Percentiles rank a stretch among this genome's conserved stretches.
phyloP scores from a whole-genome alignment of 2,888 invertebrate genomes.

The Limenitis camilla region DNA sequence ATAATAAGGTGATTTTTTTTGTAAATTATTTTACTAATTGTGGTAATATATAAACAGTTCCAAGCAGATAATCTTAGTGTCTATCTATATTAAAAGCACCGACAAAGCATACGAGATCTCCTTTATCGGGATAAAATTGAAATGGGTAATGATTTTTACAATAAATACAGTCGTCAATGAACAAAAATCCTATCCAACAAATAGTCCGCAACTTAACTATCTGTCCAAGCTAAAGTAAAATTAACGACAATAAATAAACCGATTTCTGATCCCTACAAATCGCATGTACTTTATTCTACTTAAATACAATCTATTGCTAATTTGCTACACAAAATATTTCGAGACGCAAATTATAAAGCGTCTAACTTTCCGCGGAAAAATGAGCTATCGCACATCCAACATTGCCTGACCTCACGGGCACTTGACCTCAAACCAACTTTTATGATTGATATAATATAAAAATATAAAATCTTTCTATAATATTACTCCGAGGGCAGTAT shows the following conservation, averaged over 20 bases:
- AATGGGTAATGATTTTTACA: background rate
- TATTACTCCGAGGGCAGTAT: background rate
- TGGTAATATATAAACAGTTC: background rate
- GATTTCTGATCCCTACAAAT: conserved; percentile 3
- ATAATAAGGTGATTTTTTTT: background rate
- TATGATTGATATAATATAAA: background rate
- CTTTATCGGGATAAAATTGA: too few relatives aligned
- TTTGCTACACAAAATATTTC: conserved; percentile 2
- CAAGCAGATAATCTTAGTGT: conserved; percentile 41
- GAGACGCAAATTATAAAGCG: conserved; percentile 5
- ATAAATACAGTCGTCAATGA: conserved; percentile 13
- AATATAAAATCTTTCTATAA: conserved; percentile 1
- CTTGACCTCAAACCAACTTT: background rate
- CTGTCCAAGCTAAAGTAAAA: conserved; percentile 13
- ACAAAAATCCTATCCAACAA: conserved; percentile 8
- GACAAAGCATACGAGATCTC: too few relatives aligned
- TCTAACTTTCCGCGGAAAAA: background rate
- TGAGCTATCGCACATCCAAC: conserved; percentile 4
- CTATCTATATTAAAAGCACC: conserved; percentile 26
- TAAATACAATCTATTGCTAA: background rate
- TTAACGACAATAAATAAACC: conserved; percentile 7
- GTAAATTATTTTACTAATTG: background rate
- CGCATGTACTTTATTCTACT: background rate
- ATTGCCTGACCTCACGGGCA: background rate
- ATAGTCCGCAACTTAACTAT: conserved; percentile 14